These are phyloP conservation scores for Coregonus ussuriensis DNA, from an alignment of 2,797 vertebrate species.

Conservation along the genomic window DNA sequence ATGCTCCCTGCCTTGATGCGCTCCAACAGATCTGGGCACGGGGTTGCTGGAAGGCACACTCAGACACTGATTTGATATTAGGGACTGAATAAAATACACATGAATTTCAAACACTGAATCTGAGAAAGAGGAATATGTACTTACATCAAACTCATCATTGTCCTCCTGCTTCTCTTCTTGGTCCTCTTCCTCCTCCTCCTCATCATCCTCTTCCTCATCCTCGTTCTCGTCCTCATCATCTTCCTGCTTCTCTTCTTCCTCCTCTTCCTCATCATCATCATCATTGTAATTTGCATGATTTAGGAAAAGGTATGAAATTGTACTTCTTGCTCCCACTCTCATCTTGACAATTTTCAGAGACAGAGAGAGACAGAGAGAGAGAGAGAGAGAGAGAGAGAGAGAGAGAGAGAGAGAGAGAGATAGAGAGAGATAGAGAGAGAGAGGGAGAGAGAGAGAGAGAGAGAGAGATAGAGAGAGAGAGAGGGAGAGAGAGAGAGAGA, in stretches of 20 bases:
- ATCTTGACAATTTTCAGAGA: constrained; percentile 39
- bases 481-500: too few relatives aligned
- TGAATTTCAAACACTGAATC: neutral
- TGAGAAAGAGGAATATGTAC: neutral
- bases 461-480: too few relatives aligned
- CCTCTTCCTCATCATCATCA: too few relatives aligned
- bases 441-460: neutral
- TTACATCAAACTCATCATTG: neutral
- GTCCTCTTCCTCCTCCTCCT: neutral
- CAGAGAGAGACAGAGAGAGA: too few relatives aligned
- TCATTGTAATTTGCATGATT: neutral
- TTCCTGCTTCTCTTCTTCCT: too few relatives aligned
- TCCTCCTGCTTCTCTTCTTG: neutral
- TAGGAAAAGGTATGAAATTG: neutral
- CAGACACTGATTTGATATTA: neutral
- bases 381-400: neutral
- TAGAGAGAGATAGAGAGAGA: too few relatives aligned
- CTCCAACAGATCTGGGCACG: neutral
- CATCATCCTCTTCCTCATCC: too few relatives aligned
- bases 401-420: neutral
- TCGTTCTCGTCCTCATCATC: too few relatives aligned
- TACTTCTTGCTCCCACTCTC: neutral
- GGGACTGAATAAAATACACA: neutral
- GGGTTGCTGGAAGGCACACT: neutral
- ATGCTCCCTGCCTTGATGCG: neutral